Conservation (phyloP, 1,140 invertebrate species). For the Agrilus planipennis region DNA sequence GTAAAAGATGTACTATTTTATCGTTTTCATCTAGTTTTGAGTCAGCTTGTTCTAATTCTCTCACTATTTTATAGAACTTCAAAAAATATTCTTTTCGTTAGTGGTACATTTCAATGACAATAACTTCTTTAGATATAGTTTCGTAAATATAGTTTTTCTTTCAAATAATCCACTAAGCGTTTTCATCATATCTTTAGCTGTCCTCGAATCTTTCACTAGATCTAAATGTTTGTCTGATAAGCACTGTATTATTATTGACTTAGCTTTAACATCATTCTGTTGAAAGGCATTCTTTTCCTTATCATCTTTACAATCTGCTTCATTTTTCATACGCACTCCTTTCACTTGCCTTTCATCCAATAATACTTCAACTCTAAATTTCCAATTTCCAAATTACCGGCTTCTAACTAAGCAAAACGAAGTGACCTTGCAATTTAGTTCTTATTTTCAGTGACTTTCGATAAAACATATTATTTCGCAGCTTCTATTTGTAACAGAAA, state of each 20-base stretch:
- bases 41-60: conserved; percentile 19
- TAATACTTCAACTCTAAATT: not conserved
- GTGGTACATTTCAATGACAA: conserved; percentile 10
- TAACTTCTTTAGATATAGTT: conserved; percentile 11
- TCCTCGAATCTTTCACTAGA: conserved; percentile 11
- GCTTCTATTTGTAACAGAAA: no score
- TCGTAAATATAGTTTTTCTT: conserved; percentile 14
- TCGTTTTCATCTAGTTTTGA: conserved; percentile 31
- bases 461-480: no score
- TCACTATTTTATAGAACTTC: no score
- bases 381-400: conserved; percentile 3
- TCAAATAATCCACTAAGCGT: conserved; percentile 10
- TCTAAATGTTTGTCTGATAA: conserved; percentile 4
- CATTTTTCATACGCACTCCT: conserved; percentile 1
- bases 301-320: not conserved
- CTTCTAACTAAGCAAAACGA: no score
- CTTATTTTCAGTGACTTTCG: no score
- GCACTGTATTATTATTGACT: conserved; percentile 2
- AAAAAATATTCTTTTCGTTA: conserved; percentile 15
- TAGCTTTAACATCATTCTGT: conserved; percentile 3
- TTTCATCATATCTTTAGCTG: conserved; percentile 11
- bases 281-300: not conserved
- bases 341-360: conserved; percentile 6
- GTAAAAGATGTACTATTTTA: conserved; percentile 28
- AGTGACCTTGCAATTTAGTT: no score